Evolutionary conservation across 2,113 vertebrate species (phyloP).

Genomic region (Noctilio leporinus): DNA sequence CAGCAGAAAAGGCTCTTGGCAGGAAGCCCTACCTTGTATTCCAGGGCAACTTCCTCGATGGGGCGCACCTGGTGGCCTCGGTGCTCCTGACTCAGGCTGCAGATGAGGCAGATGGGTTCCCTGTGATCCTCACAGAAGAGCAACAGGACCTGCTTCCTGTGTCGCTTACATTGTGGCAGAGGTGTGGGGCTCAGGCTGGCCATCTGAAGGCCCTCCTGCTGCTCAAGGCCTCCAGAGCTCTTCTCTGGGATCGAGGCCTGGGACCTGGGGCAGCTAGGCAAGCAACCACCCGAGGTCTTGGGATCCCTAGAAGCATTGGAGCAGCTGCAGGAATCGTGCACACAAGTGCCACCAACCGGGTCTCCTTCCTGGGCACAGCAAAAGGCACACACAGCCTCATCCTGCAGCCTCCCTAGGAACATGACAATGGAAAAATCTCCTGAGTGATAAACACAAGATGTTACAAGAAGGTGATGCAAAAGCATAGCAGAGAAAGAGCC

Average conservation of each 20-base stretch:
- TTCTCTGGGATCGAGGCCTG: constrained; percentile 6
- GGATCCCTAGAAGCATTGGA: not conserved
- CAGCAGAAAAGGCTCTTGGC: not conserved
- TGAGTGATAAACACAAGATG: not conserved
- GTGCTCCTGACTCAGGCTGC: constrained; percentile 74
- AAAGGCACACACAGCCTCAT: constrained; percentile 70
- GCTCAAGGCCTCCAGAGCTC: not conserved
- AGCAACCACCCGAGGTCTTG: not conserved
- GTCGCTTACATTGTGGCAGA: constrained; percentile 48
- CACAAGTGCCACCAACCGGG: not conserved
- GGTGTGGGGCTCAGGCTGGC: not conserved
- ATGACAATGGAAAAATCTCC: not conserved
- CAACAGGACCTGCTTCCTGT: constrained; percentile 61
- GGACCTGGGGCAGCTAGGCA: not conserved
- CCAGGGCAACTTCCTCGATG: constrained; percentile 71
- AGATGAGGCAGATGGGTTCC: constrained; percentile 72
- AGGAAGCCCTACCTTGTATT: constrained; percentile 62
- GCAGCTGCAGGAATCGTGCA: not conserved
- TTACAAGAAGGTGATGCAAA: not conserved
- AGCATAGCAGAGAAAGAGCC: not conserved
- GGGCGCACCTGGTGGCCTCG: constrained; percentile 68
- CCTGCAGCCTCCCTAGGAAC: constrained; percentile 28
- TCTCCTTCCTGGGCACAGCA: constrained; percentile 79
- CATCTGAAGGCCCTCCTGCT: not conserved
- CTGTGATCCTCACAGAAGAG: constrained; percentile 73